Evolutionary conservation across 64 coral and sea anemone species (phyloP).

Genomic region (Pocillopora verrucosa): DNA sequence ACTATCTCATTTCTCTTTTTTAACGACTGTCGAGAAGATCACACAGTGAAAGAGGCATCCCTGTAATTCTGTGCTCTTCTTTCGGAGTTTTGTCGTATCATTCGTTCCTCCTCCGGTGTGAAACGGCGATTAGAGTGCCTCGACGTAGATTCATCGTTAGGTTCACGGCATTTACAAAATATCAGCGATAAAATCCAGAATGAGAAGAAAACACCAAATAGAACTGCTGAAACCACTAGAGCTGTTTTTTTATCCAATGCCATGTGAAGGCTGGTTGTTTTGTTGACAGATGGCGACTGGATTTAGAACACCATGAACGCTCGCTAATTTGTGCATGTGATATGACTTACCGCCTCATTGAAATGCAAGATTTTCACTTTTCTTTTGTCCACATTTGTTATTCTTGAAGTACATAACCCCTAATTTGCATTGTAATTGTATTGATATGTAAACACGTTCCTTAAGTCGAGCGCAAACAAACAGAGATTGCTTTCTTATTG

Average conservation of each 20-base stretch:
- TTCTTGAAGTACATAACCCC: not conserved
- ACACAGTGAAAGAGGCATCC: not conserved
- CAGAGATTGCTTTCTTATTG: not conserved
- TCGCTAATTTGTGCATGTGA: constrained; percentile 1
- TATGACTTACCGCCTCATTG: not conserved
- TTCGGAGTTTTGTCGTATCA: constrained; percentile 34
- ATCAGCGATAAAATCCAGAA: constrained; percentile 30
- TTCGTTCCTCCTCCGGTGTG: constrained; percentile 28
- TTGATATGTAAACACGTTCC: not conserved
- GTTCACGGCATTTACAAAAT: constrained; percentile 7
- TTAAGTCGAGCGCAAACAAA: not conserved
- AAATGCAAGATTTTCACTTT: not conserved
- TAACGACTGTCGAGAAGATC: not conserved
- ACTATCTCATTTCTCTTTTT: not conserved
- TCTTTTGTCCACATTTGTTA: not conserved
- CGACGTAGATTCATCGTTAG: not conserved
- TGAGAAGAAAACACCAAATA: constrained; percentile 2
- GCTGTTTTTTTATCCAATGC: constrained; percentile 4
- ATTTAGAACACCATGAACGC: not conserved
- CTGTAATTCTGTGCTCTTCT: constrained; percentile 18
- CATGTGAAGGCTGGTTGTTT: not conserved
- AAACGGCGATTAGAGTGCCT: not conserved
- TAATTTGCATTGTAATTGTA: not conserved
- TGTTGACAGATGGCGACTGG: not conserved
- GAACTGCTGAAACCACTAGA: constrained; percentile 20